These are phyloP conservation scores for Chionodraco myersi DNA, from an alignment of 2,113 vertebrate species.

Conservation along the genomic window DNA sequence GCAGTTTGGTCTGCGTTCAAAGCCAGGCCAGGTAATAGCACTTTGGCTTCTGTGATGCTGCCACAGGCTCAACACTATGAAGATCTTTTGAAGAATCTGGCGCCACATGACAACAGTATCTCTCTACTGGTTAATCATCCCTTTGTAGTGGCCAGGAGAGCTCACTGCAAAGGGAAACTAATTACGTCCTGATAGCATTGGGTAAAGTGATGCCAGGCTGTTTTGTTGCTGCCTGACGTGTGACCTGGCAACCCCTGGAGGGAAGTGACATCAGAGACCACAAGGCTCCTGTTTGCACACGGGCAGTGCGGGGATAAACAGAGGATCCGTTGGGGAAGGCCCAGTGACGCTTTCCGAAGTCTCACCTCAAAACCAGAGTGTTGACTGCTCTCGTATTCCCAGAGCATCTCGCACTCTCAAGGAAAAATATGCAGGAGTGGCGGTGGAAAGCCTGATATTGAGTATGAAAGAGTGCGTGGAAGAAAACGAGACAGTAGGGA, in stretches of 20 bases:
- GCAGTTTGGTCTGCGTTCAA: conserved; percentile 38
- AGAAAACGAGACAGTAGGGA: conserved; percentile 70
- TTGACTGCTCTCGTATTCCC: conserved; percentile 75
- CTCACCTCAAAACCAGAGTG: conserved; percentile 75
- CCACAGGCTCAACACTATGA: conserved; percentile 23
- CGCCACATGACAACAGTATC: conserved; percentile 48
- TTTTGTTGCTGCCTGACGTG: conserved; percentile 43
- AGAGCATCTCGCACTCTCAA: conserved; percentile 68
- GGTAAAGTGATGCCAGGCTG: conserved; percentile 60
- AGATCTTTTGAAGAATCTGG: conserved; percentile 52
- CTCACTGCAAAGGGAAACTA: conserved; percentile 30
- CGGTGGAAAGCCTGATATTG: conserved; percentile 41
- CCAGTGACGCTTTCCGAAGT: conserved; percentile 49
- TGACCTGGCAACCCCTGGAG: conserved; percentile 59
- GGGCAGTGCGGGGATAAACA: conserved; percentile 49
- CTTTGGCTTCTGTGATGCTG: conserved; percentile 45
- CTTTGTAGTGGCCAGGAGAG: conserved; percentile 37
- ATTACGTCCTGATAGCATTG: conserved; percentile 21
- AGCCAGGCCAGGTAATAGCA: conserved; percentile 49
- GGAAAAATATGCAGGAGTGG: conserved; percentile 68
- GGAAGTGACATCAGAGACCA: conserved; percentile 71
- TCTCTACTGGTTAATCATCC: conserved; percentile 46
- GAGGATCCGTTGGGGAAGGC: conserved; percentile 66
- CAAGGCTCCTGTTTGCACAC: conserved; percentile 55
- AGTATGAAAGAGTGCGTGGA: conserved; percentile 59